Evolutionary conservation across 2,888 invertebrate species (phyloP), one percentile per base, ranked within the genome.

Genomic region (Chromoteleia sp.): DNA sequence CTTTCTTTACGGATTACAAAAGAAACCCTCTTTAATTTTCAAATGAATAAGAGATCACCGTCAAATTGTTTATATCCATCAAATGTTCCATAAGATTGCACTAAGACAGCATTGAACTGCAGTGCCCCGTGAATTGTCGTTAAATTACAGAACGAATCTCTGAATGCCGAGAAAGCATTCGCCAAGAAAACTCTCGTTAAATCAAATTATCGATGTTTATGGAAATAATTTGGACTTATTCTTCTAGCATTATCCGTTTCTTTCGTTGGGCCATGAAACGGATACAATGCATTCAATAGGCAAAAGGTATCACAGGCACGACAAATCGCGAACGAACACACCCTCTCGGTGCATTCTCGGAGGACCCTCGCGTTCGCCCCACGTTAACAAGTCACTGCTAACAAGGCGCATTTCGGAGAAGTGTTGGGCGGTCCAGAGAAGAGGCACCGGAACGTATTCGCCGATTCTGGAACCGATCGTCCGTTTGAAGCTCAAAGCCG

Each of bases 401-500:
- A 58, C 41, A 52, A 61, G 43, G 45, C 33, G 10, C 15, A 21
- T 25, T 76, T 76, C 68, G 8, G 2, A 45, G 75, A 75, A 75
- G 39, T 10, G 3, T 17, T 58, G 48, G 78, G 71, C 70, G 78
- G 63, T 45, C 39, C 36, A 29, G 41, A 2, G 14, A 12, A 25
- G 41, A 56, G 58, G 78, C 30, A 65, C 71, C 71, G 71, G 65
- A 77, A 65, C 65, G 39, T 29, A 68, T 43, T 75, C 43, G 61
- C 21, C 58, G 67, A 41, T 73, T 56, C 17, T 65, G 41, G 36
- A 29, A 48, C 48, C 25, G 67, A 59, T 77, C 61, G 76, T 58
- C 48, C 25, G 67, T 67, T 77, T 68, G 76, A 77, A 67, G 61
- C 68, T 77, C 61, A 68, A 77, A 67, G 61, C 68, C 15, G 41